phyloP scores from a whole-genome alignment of 2,113 vertebrate species.

The Pampusana beccarii region DNA sequence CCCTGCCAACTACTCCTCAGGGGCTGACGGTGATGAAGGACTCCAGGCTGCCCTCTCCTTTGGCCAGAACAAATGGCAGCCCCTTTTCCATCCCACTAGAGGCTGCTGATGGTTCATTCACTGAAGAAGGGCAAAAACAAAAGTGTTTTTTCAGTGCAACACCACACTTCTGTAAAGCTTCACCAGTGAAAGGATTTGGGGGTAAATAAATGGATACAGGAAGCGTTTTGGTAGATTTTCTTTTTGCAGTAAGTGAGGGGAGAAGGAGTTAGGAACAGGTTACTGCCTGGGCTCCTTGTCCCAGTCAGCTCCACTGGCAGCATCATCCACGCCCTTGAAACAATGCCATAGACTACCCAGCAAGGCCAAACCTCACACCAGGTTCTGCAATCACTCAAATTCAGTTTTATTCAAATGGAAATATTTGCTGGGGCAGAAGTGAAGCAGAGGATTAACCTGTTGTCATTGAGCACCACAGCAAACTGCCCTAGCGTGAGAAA shows the following conservation, averaged over 20 bases:
- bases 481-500: accelerated
- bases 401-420: background rate
- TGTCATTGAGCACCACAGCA: background rate
- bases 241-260: background rate
- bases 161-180: background rate
- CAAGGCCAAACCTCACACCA: background rate
- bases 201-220: background rate
- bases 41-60: background rate
- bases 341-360: background rate
- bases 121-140: background rate
- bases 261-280: background rate
- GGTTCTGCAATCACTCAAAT: background rate
- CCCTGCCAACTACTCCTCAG: background rate
- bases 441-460: background rate
- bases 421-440: background rate
- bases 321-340: background rate
- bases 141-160: background rate
- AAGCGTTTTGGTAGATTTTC: background rate
- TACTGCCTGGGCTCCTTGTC: background rate
- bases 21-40: background rate
- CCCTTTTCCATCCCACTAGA: background rate
- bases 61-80: background rate
- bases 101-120: background rate
- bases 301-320: background rate
- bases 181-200: background rate